Conservation (phyloP, 2,797 vertebrate species). For the Pelobates cultripes region DNA sequence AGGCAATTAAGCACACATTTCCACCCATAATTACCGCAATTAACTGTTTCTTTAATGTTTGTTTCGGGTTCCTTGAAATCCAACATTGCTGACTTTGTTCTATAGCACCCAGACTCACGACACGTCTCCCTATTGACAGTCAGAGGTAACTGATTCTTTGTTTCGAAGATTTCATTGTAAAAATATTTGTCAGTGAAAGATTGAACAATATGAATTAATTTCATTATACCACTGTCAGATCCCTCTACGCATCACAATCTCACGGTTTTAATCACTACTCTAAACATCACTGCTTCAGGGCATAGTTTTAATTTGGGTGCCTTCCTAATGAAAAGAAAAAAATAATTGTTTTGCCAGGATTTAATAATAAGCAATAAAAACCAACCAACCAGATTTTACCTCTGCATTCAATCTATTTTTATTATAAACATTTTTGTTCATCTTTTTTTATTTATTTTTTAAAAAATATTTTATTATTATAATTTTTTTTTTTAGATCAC, state of each 20-base stretch:
- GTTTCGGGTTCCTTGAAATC: slow-evolving; percentile 63
- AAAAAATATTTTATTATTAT: slow-evolving; percentile 75
- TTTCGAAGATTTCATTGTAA: slow-evolving; percentile 85
- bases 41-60: slow-evolving; percentile 75
- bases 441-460: slow-evolving; percentile 72
- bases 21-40: slow-evolving; percentile 79
- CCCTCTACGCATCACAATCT: slow-evolving; percentile 92
- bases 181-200: slow-evolving; percentile 85
- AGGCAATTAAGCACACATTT: slow-evolving; percentile 76
- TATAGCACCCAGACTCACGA: slow-evolving; percentile 70
- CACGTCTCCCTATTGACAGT: slow-evolving; percentile 76
- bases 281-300: slow-evolving; percentile 89
- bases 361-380: slow-evolving; percentile 99
- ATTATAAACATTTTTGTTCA: slow-evolving; percentile 88
- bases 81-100: slow-evolving; percentile 65
- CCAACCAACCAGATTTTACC: slow-evolving; percentile 93
- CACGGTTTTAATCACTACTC: slow-evolving; percentile 98
- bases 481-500: slow-evolving; percentile 80
- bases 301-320: slow-evolving; percentile 95
- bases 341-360: slow-evolving; percentile 97
- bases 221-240: slow-evolving; percentile 96
- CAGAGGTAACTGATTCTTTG: slow-evolving; percentile 72
- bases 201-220: slow-evolving; percentile 97
- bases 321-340: slow-evolving; percentile 94
- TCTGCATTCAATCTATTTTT: slow-evolving; percentile 85